phyloP scores from a whole-genome alignment of 2,113 vertebrate genomes.

The Prochilodus magdalenae region DNA sequence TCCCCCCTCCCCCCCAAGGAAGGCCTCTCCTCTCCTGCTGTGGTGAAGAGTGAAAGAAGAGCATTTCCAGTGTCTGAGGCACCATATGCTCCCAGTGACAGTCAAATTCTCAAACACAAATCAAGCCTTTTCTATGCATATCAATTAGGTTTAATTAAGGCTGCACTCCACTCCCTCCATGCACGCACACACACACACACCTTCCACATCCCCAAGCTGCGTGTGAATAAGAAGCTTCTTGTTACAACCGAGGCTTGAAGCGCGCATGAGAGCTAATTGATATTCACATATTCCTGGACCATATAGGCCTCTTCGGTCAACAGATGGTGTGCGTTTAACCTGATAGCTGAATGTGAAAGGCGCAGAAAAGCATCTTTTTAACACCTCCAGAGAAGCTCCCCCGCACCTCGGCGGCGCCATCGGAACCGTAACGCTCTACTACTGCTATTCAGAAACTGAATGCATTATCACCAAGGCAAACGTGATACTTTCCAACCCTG shows the following conservation, averaged over 20 bases:
- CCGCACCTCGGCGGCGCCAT: constrained; percentile 3
- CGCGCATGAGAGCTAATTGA: constrained; percentile 49
- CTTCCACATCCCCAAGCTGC: constrained; percentile 42
- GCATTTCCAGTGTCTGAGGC: constrained; percentile 52
- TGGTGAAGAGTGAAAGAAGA: constrained; percentile 31
- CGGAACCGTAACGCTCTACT: constrained; percentile 19
- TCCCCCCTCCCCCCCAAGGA: not conserved
- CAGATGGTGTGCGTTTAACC: constrained; percentile 58
- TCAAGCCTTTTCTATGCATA: constrained; percentile 60
- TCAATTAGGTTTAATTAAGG: constrained; percentile 65
- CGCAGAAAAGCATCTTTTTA: constrained; percentile 46
- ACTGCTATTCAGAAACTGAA: constrained; percentile 26
- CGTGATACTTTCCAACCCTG: constrained; percentile 26
- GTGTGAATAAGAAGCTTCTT: constrained; percentile 53
- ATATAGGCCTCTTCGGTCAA: constrained; percentile 53
- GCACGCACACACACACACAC: constrained; percentile 37
- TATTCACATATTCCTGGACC: constrained; percentile 59
- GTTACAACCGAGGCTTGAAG: constrained; percentile 44
- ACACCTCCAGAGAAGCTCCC: constrained; percentile 47
- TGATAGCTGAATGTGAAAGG: constrained; percentile 40
- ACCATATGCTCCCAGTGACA: constrained; percentile 61
- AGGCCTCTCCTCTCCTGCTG: constrained; percentile 13
- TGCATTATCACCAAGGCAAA: constrained; percentile 31
- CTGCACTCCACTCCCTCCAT: constrained; percentile 37
- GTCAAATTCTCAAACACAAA: constrained; percentile 59